Evolutionary conservation across 1,140 invertebrate species (phyloP), one percentile per base, ranked within the genome.

Genomic region (Acyrthosiphon pisum): DNA sequence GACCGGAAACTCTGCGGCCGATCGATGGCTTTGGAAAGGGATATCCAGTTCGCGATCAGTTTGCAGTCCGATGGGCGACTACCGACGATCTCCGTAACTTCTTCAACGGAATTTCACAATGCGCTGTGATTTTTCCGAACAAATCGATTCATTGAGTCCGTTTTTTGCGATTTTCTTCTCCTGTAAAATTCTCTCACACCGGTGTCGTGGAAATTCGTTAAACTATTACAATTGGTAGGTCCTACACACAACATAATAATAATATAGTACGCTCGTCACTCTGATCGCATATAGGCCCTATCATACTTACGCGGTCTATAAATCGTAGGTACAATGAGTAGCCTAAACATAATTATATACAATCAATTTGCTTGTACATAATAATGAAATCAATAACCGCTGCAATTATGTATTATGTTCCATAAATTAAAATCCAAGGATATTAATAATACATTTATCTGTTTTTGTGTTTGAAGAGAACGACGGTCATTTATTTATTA

Each of bases 371-470:
- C 11, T 46, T 86, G 44, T 30, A 86, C 20, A 23, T 23, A 88
- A 88, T 48, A 84, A n/a, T 37, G n/a, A 35, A 50, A 88, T 88
- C 87, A 35, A 88, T 53, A 88, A 48, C 44, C 84, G 44, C 23
- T 46, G 46, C 46, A 87, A 48, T 87, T 87, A 50, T n/a, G 46
- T 30, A 18, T 22, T 26, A 11, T 50, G 46, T n/a, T 88, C 87
- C 87, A 53, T 88, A 50, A 88, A 88, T 88, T 48, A n/a, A 88
- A 35, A 88, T 18, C 46, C 87, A 88, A 88, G 46, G 87, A 53
- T 88, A 53, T 87, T 35, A 87, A 87, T 87, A 87, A 88, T 53
- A 88, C 46, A n/a, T 88, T 50, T 88, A 35, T 53, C 20, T 50
- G 20, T 88, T 88, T 50, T 30, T 23, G 9, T 50, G 50, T 35